These are phyloP conservation scores for Aplidium turbinatum DNA, from an alignment of 23 tunicate genomes.

Conservation along the genomic window DNA sequence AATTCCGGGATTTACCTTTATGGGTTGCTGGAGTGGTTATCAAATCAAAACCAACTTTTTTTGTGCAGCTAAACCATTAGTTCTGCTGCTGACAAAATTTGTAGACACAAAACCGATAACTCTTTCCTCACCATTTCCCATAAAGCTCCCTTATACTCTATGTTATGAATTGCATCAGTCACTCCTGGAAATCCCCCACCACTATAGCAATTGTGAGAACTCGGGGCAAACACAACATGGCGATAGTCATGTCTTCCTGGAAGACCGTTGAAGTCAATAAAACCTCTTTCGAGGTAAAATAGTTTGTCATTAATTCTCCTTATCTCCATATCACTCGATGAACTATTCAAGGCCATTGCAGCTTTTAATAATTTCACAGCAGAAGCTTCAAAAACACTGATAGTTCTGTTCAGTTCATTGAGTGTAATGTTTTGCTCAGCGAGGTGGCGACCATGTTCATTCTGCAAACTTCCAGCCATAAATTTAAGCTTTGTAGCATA, in stretches of 20 bases:
- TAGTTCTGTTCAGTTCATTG: conserved; percentile 17
- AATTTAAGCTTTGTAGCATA: conserved; percentile 50
- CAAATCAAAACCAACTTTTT: too few relatives aligned
- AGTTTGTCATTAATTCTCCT: conserved; percentile 70
- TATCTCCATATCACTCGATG: conserved; percentile 36
- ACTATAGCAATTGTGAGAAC: conserved; percentile 48
- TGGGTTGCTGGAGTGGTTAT: too few relatives aligned
- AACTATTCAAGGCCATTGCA: conserved; percentile 4
- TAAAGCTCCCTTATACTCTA: conserved; percentile 38
- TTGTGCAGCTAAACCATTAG: too few relatives aligned
- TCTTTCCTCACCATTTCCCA: conserved; percentile 78
- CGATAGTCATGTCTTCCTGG: conserved; percentile 55
- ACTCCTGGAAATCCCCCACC: conserved; percentile 90
- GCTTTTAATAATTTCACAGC: conserved; percentile 20
- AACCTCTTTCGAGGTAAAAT: conserved; percentile 60
- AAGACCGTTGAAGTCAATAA: conserved; percentile 72
- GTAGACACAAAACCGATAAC: conserved; percentile 60
- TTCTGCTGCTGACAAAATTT: conserved; percentile 73
- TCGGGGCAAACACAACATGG: conserved; percentile 85
- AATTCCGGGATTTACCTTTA: too few relatives aligned
- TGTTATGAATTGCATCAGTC: conserved; percentile 53
- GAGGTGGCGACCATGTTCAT: conserved; percentile 24
- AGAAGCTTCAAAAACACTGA: conserved; percentile 14
- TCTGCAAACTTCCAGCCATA: conserved; percentile 32
- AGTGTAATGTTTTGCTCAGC: conserved; percentile 31